Base-by-base conservation (phyloP, 2,113 vertebrate species). In the Rousettus leschenaultii region DNA sequence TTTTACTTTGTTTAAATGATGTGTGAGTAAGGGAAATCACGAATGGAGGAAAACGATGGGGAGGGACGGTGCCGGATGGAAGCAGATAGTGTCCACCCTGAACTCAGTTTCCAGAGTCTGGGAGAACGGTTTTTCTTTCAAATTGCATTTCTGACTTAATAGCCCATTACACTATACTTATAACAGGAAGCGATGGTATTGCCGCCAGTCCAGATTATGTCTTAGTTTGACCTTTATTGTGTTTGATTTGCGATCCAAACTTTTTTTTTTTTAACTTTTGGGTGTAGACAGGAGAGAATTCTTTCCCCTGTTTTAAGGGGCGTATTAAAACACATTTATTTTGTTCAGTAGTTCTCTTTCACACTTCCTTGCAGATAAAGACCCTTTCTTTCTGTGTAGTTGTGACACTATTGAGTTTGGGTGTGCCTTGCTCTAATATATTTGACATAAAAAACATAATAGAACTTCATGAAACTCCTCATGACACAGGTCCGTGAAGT, bases 181-280 rank as follows among this genome's bases (percentile, higher is more conserved):
- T 35, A 74, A 40, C 86, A 92, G 96, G 92, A 97, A 97, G 43
- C 26, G 2, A 45, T 79, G 77, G 26, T 24, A 26, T 79, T 61
- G 35, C 77, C 90, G 82, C 78, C 30, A 5, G 30, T 71, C 38
- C 53, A 86, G 90, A 82, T 92, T 94, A 85, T 95, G 89, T 80
- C 78, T 93, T 35, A 35, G 16, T 35, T 35, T 94, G 96, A 96
- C 96, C 95, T 96, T 96, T 91, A 96, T 95, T 97, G 94, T 98
- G 80, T 96, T 97, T 93, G 85, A 91, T 94, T 96, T 91, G 51
- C 94, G 78, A 95, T 90, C 61, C 38, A 48, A 82, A 14, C 53
- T 40, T 57, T 93, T 78, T 77, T 71, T 63, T 57, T 61, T 70
- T 45, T 38, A 93, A 70, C 48, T 71, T 87, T 86, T 89, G 94